phyloP scores from a whole-genome alignment of 2,888 invertebrate genomes.

The Tenthredo livida region DNA sequence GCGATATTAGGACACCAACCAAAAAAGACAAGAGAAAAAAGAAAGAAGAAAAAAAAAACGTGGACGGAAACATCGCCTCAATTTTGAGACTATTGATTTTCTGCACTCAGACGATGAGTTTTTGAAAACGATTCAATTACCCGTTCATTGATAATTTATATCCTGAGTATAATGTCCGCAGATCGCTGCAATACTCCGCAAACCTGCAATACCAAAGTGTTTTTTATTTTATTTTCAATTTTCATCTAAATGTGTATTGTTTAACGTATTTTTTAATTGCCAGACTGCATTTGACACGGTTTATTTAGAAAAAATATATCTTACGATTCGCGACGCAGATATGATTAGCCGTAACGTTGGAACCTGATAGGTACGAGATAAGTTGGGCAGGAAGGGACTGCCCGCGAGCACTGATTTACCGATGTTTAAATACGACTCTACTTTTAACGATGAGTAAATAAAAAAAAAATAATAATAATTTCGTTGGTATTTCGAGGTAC shows the following conservation, averaged over 20 bases:
- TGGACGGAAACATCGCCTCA: neutral
- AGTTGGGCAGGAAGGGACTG: neutral
- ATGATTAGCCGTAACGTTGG: neutral
- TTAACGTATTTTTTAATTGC: neutral
- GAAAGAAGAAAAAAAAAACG: neutral
- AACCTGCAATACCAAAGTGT: neutral
- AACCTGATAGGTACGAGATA: neutral
- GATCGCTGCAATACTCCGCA: neutral
- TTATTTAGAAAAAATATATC: neutral
- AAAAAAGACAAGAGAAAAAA: neutral
- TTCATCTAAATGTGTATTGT: neutral
- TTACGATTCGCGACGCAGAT: neutral
- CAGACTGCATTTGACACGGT: neutral
- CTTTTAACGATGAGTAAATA: neutral
- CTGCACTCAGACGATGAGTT: neutral
- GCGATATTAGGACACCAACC: neutral
- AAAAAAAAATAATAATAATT: neutral
- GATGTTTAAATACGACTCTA: neutral
- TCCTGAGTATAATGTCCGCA: neutral
- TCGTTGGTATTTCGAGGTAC: neutral
- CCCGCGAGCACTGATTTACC: neutral
- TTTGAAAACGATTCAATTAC: neutral
- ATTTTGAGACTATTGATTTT: neutral
- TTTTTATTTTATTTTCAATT: neutral
- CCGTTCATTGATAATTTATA: neutral